Base-by-base conservation (phyloP, 2,113 vertebrate species). In the Poecile atricapillus region DNA sequence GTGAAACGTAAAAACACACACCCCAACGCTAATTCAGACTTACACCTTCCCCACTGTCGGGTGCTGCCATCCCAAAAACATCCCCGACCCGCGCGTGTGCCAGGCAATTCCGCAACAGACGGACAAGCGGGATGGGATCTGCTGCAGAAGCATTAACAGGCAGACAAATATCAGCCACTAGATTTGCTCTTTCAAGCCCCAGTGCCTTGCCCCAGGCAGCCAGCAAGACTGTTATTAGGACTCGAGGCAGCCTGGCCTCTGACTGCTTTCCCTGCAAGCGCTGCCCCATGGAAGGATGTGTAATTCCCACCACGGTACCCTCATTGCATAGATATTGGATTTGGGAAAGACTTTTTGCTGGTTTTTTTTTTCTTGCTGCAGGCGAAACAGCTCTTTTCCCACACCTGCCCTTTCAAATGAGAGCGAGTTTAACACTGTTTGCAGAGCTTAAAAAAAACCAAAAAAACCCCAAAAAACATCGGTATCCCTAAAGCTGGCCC, bases 261-360 rank as follows among this genome's bases (percentile, higher is more conserved):
- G 47, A 9, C 68, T 89, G 76, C 76, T 86, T 49, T 78, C 58
- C 76, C 90, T 90, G 73, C 69, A 46, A 94, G 67, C 43, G 0
- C 47, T 86, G 83, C 86, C 93, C 87, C 58, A 0, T 4, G 53
- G 89, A 93, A 87, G 35, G 89, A 87, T 59, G 49, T 1, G 2
- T 24, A 95, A 94, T 87, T 95, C 91, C 93, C 91, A 87, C 30
- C 9, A 3, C 10, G 0, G 79, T 41, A 28, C 41, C 33, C 55
- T 95, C 87, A 89, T 83, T 95, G 82, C 93, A 95, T 91, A 91
- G 81, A 91, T 97, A 95, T 83, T 95, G 93, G 84, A 85, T 95
- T 70, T 59, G 78, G 81, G 74, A 95, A 95, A 77, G 25, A 50
- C 46, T 74, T 44, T 49, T 44, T 33, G 39, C 12, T 39, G 39